phyloP scores from a whole-genome alignment of 2,888 invertebrate genomes.

The Leptarthrus brevirostris region DNA sequence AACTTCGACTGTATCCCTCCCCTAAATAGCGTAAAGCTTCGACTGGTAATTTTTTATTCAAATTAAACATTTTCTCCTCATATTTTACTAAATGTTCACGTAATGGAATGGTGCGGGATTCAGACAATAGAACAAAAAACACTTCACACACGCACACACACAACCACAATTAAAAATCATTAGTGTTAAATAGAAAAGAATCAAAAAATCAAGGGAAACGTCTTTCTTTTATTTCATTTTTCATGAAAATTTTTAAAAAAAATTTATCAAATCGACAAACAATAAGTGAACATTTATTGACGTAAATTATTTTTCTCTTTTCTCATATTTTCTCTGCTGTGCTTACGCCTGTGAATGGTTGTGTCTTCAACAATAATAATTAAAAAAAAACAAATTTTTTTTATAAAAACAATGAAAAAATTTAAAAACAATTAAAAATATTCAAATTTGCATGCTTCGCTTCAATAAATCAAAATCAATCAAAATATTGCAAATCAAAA shows the following conservation, averaged over 20 bases:
- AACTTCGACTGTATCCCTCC: no score
- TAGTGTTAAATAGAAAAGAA: conserved; percentile 11
- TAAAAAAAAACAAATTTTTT: conserved; percentile 60
- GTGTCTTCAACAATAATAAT: conserved; percentile 74
- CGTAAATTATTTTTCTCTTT: conserved; percentile 78
- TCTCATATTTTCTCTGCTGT: conserved; percentile 82
- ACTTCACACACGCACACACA: background rate
- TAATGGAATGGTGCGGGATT: no score
- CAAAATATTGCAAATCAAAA: conserved; percentile 47
- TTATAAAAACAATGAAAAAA: conserved; percentile 51
- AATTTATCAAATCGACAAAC: conserved; percentile 51
- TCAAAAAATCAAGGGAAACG: conserved; percentile 61
- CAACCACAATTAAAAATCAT: no score
- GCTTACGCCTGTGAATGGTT: conserved; percentile 86
- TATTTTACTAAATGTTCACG: no score
- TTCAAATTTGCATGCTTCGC: conserved; percentile 56
- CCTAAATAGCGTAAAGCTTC: no score
- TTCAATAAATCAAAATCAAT: conserved; percentile 53
- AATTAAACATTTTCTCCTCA: no score
- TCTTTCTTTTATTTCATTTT: conserved; percentile 12
- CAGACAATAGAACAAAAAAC: no score
- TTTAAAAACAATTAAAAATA: conserved; percentile 37
- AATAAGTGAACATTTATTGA: conserved; percentile 56
- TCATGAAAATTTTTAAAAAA: conserved; percentile 49
- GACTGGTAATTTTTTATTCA: no score